Conservation (phyloP, 2,888 invertebrate genomes). For the Thecocarcelia acutangulata region DNA sequence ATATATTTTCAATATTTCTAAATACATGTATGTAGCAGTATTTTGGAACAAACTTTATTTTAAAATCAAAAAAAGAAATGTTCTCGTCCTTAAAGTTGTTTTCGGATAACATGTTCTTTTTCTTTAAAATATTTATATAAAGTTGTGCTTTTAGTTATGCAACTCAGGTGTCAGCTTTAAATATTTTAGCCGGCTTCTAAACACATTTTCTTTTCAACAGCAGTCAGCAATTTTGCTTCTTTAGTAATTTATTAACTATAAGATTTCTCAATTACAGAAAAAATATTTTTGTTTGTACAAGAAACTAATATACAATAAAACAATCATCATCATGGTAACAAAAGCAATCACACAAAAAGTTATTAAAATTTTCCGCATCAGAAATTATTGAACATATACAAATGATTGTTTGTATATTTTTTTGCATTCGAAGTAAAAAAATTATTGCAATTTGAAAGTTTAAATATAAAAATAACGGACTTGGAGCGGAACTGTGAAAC, state of each 20-base stretch:
- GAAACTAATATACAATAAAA: slow-evolving; percentile 51
- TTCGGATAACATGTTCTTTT: too few species aligned
- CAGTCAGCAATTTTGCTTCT: not conserved
- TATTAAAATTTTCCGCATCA: slow-evolving; percentile 70
- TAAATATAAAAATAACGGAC: slow-evolving; percentile 47
- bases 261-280: slow-evolving; percentile 38
- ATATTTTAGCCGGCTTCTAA: not conserved
- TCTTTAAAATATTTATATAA: too few species aligned
- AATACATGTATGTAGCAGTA: too few species aligned
- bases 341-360: slow-evolving; percentile 63
- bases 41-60: too few species aligned
- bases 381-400: slow-evolving; percentile 53
- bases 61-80: too few species aligned
- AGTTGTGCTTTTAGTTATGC: too few species aligned
- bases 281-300: not conserved
- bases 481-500: slow-evolving; percentile 48
- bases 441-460: slow-evolving; percentile 34
- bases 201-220: slow-evolving; percentile 4
- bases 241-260: slow-evolving; percentile 15
- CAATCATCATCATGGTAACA: slow-evolving; percentile 50
- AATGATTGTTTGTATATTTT: too few species aligned
- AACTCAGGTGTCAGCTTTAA: not conserved
- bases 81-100: too few species aligned
- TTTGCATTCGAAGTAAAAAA: not conserved
- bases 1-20: too few species aligned